A percentile compares a stretch with the other conserved stretches of the same genome.
Conservation (phyloP, 2,888 invertebrate species). For the Philereme transversata region DNA sequence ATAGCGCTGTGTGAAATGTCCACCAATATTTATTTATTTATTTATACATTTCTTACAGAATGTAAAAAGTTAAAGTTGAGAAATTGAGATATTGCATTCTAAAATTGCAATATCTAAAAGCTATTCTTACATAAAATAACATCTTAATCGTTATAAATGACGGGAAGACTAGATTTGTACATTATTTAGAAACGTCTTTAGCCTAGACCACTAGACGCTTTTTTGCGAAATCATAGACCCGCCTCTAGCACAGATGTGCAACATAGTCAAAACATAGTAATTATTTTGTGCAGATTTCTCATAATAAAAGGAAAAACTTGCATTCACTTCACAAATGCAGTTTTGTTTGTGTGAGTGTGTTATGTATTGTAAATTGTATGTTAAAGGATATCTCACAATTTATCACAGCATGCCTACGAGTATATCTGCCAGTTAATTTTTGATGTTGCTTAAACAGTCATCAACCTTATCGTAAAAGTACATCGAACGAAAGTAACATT, state of each 20-base stretch:
- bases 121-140: constrained; percentile 1
- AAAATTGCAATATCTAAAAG: too few species aligned
- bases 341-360: too few species aligned
- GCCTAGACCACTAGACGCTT: constrained; percentile 41
- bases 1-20: too few species aligned
- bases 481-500: too few species aligned
- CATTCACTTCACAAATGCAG: neutral
- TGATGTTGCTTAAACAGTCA: neutral
- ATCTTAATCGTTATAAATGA: constrained; percentile 9
- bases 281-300: constrained; percentile 26
- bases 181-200: constrained; percentile 20
- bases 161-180: constrained; percentile 14
- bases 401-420: too few species aligned
- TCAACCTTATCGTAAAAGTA: constrained; percentile 4
- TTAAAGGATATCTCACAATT: too few species aligned
- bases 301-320: constrained; percentile 6
- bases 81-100: too few species aligned
- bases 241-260: constrained; percentile 32
- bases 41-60: too few species aligned
- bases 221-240: constrained; percentile 37
- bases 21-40: too few species aligned
- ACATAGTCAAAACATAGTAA: constrained; percentile 20
- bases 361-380: too few species aligned
- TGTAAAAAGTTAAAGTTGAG: too few species aligned
- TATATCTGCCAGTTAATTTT: neutral